Percentiles rank a stretch among this genome's conserved stretches.
phyloP scores from a whole-genome alignment of 2,113 vertebrate species.

The Aleadryas rufinucha region DNA sequence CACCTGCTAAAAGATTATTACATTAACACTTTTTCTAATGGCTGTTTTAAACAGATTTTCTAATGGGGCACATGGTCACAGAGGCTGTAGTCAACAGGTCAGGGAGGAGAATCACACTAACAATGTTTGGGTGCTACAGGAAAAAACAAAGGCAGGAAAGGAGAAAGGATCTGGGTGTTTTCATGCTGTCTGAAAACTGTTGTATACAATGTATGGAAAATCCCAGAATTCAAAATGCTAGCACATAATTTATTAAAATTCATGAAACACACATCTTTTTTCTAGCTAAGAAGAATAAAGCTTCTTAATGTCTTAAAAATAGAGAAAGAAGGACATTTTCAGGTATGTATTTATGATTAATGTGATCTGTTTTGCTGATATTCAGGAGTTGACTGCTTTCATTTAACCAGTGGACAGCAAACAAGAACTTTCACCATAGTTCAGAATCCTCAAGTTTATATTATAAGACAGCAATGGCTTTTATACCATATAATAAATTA shows the following conservation, averaged over 20 bases:
- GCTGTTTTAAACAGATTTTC: neutral
- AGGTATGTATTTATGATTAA: neutral
- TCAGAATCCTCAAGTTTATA: neutral
- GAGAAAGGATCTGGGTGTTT: neutral
- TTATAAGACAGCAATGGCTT: neutral
- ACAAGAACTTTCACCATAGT: neutral
- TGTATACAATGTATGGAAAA: neutral
- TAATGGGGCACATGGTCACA: neutral
- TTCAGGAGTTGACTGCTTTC: neutral
- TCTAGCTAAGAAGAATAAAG: neutral
- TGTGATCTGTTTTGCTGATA: neutral
- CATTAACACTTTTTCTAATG: neutral
- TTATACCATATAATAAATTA: neutral
- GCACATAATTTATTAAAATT: neutral
- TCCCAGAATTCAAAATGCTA: neutral
- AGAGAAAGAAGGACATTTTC: neutral
- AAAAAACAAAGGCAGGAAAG: neutral
- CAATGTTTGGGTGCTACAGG: neutral
- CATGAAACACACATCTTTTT: neutral
- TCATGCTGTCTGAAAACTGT: neutral
- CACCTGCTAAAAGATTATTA: neutral
- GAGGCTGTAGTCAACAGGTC: neutral
- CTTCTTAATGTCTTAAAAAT: neutral
- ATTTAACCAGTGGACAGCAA: neutral
- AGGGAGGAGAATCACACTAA: neutral